A percentile compares a stretch with the other conserved stretches of the same genome.
phyloP scores from a whole-genome alignment of 2,797 vertebrate species.

The Glyptemys insculpta region DNA sequence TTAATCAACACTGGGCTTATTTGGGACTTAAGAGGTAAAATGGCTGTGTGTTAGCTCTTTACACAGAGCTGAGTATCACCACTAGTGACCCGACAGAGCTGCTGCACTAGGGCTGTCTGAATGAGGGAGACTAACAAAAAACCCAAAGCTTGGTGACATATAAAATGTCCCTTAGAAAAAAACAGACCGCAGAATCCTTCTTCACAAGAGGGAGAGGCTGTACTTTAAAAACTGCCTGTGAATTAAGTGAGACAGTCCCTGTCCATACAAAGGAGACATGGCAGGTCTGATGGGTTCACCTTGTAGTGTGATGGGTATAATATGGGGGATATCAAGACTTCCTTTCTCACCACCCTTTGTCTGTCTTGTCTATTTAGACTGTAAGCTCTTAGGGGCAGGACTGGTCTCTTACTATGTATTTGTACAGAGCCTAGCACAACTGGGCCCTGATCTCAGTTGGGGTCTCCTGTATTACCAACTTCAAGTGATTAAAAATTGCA shows the following conservation, averaged over 20 bases:
- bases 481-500: not conserved
- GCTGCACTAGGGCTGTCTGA: not conserved
- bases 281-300: not conserved
- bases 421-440: not conserved
- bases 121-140: not conserved
- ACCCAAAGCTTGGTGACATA: not conserved
- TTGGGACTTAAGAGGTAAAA: not conserved
- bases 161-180: not conserved
- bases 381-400: not conserved
- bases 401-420: not conserved
- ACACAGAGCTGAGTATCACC: not conserved
- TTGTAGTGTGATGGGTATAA: not conserved
- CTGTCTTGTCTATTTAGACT: not conserved
- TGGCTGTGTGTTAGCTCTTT: not conserved
- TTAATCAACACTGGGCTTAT: not conserved
- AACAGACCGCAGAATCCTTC: not conserved
- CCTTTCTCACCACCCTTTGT: not conserved
- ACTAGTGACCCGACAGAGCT: accelerated
- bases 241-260: not conserved
- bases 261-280: not conserved
- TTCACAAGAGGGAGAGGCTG: not conserved
- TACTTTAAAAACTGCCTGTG: not conserved
- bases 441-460: not conserved
- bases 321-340: not conserved
- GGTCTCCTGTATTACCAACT: not conserved